Evolutionary conservation across 2,113 vertebrate genomes (phyloP), one percentile per base, ranked within the genome.

Genomic region (Oryctolagus cuniculus): DNA sequence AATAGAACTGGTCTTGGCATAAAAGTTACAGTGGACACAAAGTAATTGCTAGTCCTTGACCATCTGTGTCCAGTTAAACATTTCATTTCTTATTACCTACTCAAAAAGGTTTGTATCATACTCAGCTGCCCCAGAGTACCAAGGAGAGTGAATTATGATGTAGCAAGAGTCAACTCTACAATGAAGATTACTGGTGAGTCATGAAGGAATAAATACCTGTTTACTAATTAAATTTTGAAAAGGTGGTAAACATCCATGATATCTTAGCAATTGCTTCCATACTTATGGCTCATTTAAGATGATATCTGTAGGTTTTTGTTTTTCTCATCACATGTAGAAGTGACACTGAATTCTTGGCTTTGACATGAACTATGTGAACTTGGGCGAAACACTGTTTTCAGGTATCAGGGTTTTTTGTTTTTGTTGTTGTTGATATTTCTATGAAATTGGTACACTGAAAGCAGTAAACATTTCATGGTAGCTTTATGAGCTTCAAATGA

Each of bases 341-440:
- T 64, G 67, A 92, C 72, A 79, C 67, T 95, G 63, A 90, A 80
- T 91, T 93, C 55, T 53, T 92, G 72, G 51, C 29, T 82, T 93
- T 96, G 82, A 81, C 38, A 82, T 81, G 89, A 51, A 82, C n/a
- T 87, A 4, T 87, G n/a, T 67, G 67, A 84, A 66, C 80, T 74
- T 89, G 80, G 64, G 64, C 64, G 29, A 90, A 75, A 70, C 16
- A 27, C 70, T 10, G 44, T 75, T 95, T 96, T 92, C 51, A 88
- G 24, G 25, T 75, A 55, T 70, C 75, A 38, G 34, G 34, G 34
- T 34, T 53, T 53, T 5, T 31, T 15, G 22, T 73, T 90, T 4
- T 51, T 64, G 16, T 38, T 81, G 72, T 83, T 44, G 44, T 44
- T 44, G 44, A 44, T 58, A 19, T 58, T 15, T 58, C 55, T 58